phyloP scores from a whole-genome alignment of 1,140 invertebrate species.

The Papilio glaucus region DNA sequence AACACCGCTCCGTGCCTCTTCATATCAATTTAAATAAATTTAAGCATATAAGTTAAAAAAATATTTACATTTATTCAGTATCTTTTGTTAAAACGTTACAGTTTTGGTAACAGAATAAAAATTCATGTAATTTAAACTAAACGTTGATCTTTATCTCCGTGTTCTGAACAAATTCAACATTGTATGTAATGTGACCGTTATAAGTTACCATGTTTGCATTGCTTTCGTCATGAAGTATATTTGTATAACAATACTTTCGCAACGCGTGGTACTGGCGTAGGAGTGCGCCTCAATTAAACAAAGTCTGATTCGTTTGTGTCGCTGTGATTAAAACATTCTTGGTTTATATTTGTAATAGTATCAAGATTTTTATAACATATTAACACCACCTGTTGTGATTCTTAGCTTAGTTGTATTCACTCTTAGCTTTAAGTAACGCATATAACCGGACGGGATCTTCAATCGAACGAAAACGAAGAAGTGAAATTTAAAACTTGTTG shows the following conservation, averaged over 20 bases:
- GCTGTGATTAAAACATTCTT: neutral
- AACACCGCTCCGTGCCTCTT: no score
- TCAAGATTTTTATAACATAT: no score
- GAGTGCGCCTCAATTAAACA: constrained; percentile 27
- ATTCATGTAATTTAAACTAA: neutral
- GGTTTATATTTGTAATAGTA: no score
- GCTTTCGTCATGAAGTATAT: constrained; percentile 31
- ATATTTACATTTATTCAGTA: neutral
- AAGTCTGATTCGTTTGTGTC: constrained; percentile 23
- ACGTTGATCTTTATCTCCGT: constrained; percentile 17
- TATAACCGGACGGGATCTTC: no score
- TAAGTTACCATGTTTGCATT: constrained; percentile 37
- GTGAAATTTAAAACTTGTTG: no score
- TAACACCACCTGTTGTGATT: no score
- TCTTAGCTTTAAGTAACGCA: no score
- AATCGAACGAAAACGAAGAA: no score
- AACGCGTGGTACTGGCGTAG: constrained; percentile 8
- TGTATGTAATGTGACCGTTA: constrained; percentile 29
- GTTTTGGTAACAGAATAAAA: constrained; percentile 10
- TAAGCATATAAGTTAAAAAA: no score
- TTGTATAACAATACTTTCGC: constrained; percentile 32
- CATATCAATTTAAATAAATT: no score
- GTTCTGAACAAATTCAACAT: constrained; percentile 25
- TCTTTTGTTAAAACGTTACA: neutral
- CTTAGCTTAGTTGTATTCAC: no score